Percentiles rank a stretch among this genome's conserved stretches.
phyloP scores from a whole-genome alignment of 2,113 vertebrate species.

The Nerophis ophidion region DNA sequence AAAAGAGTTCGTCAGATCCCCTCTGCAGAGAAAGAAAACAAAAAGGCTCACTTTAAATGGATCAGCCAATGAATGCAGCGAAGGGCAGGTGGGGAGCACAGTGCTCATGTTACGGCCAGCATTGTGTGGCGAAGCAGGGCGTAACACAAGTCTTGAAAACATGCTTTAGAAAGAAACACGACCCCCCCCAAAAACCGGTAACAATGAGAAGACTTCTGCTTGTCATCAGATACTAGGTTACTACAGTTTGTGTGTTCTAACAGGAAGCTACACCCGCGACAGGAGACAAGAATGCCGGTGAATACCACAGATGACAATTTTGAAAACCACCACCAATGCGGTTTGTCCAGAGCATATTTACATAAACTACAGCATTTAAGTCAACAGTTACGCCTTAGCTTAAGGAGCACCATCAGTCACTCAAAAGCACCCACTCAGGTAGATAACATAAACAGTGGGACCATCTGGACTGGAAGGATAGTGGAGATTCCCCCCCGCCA shows the following conservation, averaged over 20 bases:
- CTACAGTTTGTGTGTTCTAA: too few relatives aligned
- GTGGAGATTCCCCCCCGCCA: slow-evolving; percentile 12
- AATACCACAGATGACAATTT: too few relatives aligned
- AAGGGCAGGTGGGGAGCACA: slow-evolving; percentile 52
- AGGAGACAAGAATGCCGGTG: too few relatives aligned
- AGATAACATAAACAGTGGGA: slow-evolving; percentile 15
- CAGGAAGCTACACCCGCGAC: too few relatives aligned
- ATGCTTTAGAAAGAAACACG: slow-evolving; percentile 16
- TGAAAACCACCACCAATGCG: too few relatives aligned
- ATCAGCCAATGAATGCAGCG: slow-evolving; percentile 37
- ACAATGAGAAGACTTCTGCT: neutral
- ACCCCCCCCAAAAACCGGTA: neutral
- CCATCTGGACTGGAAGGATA: slow-evolving; percentile 17
- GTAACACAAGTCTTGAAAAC: slow-evolving; percentile 50
- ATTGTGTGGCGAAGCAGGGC: slow-evolving; percentile 54
- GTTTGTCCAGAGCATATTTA: too few relatives aligned
- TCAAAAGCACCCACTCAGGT: slow-evolving; percentile 24
- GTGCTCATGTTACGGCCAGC: slow-evolving; percentile 54
- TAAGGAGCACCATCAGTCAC: slow-evolving; percentile 15
- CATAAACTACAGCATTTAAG: neutral
- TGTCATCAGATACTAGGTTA: slow-evolving; percentile 1
- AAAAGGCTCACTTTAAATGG: slow-evolving; percentile 48
- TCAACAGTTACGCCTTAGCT: slow-evolving; percentile 11
- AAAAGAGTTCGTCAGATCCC: slow-evolving; percentile 98
- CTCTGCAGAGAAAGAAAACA: slow-evolving; percentile 74